A percentile compares a stretch with the other conserved stretches of the same genome.
Conservation (phyloP, 2,888 invertebrate genomes). For the Terebella lapidaria region DNA sequence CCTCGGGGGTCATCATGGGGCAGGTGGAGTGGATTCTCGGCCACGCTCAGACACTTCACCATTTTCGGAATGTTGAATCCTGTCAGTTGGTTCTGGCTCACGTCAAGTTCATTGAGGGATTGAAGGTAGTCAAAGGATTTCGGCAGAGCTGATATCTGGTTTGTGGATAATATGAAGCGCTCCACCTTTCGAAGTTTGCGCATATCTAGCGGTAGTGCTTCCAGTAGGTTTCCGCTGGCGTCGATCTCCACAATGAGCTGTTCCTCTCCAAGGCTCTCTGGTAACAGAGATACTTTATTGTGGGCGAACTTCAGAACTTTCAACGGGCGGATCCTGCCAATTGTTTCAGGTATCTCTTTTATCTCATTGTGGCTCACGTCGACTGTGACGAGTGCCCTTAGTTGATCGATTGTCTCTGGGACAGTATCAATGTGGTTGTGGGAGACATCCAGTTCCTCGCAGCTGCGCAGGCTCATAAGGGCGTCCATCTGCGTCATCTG, state of each 20-base stretch:
- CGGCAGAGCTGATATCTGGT: conserved; percentile 38
- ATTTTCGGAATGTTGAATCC: conserved; percentile 43
- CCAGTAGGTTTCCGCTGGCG: conserved; percentile 36
- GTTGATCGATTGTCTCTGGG: conserved; percentile 39
- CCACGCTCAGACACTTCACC: conserved; percentile 31
- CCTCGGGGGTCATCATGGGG: conserved; percentile 18
- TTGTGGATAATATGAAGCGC: conserved; percentile 33
- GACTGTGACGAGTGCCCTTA: conserved; percentile 39
- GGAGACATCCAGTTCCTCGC: conserved; percentile 34
- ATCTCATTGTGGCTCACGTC: conserved; percentile 44
- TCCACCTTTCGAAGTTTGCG: conserved; percentile 36
- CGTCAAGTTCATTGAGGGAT: conserved; percentile 35
- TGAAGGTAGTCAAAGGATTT: conserved; percentile 36
- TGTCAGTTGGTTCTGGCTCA: conserved; percentile 36
- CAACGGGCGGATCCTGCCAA: conserved; percentile 37
- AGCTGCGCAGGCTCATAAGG: conserved; percentile 16
- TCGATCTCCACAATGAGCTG: conserved; percentile 40
- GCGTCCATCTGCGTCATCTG: conserved; percentile 32
- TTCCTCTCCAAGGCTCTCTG: conserved; percentile 16
- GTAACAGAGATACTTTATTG: conserved; percentile 31
- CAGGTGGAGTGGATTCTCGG: conserved; percentile 36
- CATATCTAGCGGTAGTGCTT: conserved; percentile 35
- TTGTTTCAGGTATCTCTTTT: conserved; percentile 35
- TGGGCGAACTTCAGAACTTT: conserved; percentile 36
- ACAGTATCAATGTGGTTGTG: conserved; percentile 40